Evolutionary conservation across 2,888 invertebrate genomes (phyloP).

Genomic region (Acanthosepion esculentum): DNA sequence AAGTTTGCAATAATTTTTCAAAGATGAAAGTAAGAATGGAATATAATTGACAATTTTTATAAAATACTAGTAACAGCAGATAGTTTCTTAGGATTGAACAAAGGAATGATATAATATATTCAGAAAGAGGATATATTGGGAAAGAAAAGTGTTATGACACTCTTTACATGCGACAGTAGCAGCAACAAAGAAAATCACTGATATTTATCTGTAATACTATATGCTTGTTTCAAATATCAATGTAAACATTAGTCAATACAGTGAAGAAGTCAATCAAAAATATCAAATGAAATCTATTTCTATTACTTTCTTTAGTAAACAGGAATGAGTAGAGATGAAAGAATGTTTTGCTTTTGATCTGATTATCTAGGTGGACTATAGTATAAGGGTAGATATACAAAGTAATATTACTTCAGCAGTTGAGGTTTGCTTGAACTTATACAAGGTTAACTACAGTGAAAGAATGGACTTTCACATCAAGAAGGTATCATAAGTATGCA

Average conservation of each 20-base stretch:
- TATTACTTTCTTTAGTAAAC: neutral
- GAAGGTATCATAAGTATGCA: too few species aligned
- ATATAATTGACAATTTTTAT: neutral
- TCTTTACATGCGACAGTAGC: neutral
- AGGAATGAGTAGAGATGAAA: neutral
- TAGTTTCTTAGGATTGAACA: neutral
- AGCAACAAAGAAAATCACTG: neutral
- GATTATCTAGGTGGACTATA: neutral
- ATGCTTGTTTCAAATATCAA: constrained; percentile 6
- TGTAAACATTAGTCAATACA: neutral
- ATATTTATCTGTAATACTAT: neutral
- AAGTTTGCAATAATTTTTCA: neutral
- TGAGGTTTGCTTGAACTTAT: too few species aligned
- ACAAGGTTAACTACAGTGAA: too few species aligned
- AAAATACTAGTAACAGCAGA: neutral
- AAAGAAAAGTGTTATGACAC: neutral
- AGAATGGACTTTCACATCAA: too few species aligned
- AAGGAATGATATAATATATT: neutral
- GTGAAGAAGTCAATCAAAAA: neutral
- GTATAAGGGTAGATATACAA: neutral
- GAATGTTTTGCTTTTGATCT: neutral
- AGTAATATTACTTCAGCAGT: too few species aligned
- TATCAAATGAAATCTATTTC: neutral
- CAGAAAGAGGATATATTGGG: neutral
- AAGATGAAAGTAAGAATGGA: neutral